Evolutionary conservation across 2,888 invertebrate species (phyloP).

Genomic region (Escarpia spicata): DNA sequence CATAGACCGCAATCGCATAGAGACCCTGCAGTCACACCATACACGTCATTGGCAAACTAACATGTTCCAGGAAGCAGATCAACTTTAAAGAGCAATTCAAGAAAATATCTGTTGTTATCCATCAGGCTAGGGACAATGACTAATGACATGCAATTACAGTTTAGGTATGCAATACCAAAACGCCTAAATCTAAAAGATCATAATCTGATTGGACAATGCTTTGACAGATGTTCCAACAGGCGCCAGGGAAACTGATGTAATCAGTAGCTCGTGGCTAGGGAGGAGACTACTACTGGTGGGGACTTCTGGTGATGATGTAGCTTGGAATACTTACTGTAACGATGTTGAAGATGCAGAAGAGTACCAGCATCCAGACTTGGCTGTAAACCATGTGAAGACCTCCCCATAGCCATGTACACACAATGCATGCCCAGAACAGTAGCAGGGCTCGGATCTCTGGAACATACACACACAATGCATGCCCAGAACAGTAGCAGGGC

Average conservation of each 20-base stretch:
- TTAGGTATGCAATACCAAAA: too few relatives aligned
- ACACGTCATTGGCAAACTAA: neutral
- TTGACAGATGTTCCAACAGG: too few relatives aligned
- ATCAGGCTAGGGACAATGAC: too few relatives aligned
- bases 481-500: neutral
- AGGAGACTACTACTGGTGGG: neutral
- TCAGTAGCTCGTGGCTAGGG: too few relatives aligned
- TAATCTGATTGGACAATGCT: too few relatives aligned
- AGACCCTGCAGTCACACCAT: conserved; percentile 49
- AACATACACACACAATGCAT: conserved; percentile 19
- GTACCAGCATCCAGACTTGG: conserved; percentile 60
- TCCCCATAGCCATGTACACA: conserved; percentile 59
- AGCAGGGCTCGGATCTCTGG: conserved; percentile 56
- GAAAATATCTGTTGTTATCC: neutral
- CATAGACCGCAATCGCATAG: conserved; percentile 53
- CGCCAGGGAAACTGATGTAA: too few relatives aligned
- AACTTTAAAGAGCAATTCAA: neutral
- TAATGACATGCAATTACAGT: too few relatives aligned
- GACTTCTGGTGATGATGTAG: neutral
- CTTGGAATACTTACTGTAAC: conserved; percentile 31
- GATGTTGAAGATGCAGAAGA: conserved; percentile 59
- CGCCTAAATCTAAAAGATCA: too few relatives aligned
- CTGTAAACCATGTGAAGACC: conserved; percentile 61
- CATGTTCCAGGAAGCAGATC: neutral
- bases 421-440: conserved; percentile 54